Percentiles rank a stretch among this genome's conserved stretches.
Conservation (phyloP, 2,888 invertebrate species). For the Villa cingulata region DNA sequence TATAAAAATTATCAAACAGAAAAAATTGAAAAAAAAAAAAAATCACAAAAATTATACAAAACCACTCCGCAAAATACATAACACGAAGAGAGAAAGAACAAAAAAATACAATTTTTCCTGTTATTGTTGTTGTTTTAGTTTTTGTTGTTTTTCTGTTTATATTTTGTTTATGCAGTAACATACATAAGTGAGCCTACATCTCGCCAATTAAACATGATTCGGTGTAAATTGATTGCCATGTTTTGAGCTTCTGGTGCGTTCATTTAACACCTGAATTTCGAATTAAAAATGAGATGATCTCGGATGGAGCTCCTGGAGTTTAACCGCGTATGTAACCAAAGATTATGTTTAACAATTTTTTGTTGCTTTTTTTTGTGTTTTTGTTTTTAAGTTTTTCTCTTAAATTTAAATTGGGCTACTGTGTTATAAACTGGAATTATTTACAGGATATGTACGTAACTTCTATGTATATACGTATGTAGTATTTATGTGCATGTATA, state of each 20-base stretch:
- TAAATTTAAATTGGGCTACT: slow-evolving; percentile 11
- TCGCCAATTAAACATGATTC: slow-evolving; percentile 14
- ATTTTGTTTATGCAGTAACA: neutral
- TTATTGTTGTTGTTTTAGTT: too few relatives aligned
- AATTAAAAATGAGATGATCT: slow-evolving; percentile 12
- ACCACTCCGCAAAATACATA: neutral
- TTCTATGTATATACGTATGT: too few relatives aligned
- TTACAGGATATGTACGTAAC: neutral
- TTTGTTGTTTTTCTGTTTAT: too few relatives aligned
- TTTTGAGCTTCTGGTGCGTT: slow-evolving; percentile 16
- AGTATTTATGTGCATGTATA: too few relatives aligned
- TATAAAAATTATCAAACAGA: too few relatives aligned
- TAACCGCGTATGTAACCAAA: neutral
- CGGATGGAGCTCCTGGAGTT: neutral
- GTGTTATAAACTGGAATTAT: neutral
- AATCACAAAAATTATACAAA: neutral
- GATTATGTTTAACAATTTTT: slow-evolving; percentile 5
- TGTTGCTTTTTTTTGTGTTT: too few relatives aligned
- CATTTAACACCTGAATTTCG: slow-evolving; percentile 15
- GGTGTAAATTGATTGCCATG: slow-evolving; percentile 16
- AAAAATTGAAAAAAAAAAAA: too few relatives aligned
- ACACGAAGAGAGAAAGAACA: too few relatives aligned
- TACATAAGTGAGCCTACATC: slow-evolving; percentile 12
- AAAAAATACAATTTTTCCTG: too few relatives aligned
- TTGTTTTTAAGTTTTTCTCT: too few relatives aligned